Conservation (phyloP, 2,888 invertebrate genomes). For the Cylloceria caligata region DNA sequence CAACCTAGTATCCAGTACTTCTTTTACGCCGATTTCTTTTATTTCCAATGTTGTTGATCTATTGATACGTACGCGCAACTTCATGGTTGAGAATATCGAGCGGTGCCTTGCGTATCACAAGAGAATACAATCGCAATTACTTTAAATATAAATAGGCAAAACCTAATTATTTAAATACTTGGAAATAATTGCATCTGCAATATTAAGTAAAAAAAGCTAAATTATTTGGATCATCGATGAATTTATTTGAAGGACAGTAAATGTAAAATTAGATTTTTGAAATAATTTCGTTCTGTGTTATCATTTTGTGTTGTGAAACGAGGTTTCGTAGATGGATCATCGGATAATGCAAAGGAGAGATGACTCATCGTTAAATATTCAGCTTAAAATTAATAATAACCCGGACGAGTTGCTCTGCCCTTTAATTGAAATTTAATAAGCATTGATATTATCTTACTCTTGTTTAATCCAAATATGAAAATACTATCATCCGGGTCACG, state of each 20-base stretch:
- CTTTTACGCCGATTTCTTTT: conserved; percentile 20
- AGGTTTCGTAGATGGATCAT: background rate
- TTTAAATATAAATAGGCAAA: too few relatives aligned
- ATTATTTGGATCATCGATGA: background rate
- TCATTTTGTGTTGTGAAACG: background rate
- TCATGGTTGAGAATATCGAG: conserved; percentile 14
- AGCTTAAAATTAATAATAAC: conserved; percentile 44
- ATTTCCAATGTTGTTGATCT: conserved; percentile 8
- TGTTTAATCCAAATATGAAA: conserved; percentile 6
- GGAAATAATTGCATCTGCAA: too few relatives aligned
- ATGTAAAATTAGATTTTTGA: too few relatives aligned
- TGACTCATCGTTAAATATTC: conserved; percentile 12
- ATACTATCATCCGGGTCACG: background rate
- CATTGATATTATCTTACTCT: conserved; percentile 24
- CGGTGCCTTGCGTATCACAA: conserved; percentile 3
- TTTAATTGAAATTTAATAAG: conserved; percentile 24
- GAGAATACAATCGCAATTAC: conserved; percentile 6
- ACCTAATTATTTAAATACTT: too few relatives aligned
- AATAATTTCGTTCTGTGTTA: background rate
- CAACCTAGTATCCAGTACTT: conserved; percentile 1
- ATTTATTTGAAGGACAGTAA: background rate
- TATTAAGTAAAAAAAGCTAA: too few relatives aligned
- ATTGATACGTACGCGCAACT: background rate
- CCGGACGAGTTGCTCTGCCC: conserved; percentile 15
- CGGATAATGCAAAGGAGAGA: background rate